A percentile compares a stretch with the other conserved stretches of the same genome.
phyloP scores from a whole-genome alignment of 2,113 vertebrate genomes.

The Colinus virginianus region DNA sequence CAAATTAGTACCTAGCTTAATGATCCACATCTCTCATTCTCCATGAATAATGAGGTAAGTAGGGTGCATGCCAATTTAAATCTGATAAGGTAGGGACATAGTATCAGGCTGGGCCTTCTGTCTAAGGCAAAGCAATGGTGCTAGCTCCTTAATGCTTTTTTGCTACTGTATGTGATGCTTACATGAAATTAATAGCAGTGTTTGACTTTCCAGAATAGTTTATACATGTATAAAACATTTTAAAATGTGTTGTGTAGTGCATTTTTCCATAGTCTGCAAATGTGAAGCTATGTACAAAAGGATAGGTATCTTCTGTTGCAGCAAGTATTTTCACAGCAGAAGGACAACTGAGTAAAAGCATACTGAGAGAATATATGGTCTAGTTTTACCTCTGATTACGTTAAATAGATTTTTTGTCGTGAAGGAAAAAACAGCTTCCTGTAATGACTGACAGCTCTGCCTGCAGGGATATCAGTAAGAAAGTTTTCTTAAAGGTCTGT shows the following conservation, averaged over 20 bases:
- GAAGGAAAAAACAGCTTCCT: neutral
- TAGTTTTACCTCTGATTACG: neutral
- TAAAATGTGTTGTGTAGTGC: neutral
- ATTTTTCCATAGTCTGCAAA: neutral
- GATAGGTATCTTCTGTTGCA: neutral
- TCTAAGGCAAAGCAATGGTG: neutral
- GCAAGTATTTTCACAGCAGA: neutral
- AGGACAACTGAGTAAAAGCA: neutral
- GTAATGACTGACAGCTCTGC: neutral
- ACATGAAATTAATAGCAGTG: neutral
- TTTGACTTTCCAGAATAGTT: neutral
- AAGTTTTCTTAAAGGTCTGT: neutral
- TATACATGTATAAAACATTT: neutral
- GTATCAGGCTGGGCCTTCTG: neutral
- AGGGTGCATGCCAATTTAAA: neutral
- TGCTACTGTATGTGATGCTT: neutral
- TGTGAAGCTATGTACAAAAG: neutral
- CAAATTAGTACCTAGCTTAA: slow-evolving; percentile 37
- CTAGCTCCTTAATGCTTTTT: neutral
- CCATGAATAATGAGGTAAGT: slow-evolving; percentile 35
- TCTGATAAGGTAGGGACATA: neutral
- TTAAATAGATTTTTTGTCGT: neutral
- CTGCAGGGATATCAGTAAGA: neutral
- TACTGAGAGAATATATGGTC: neutral
- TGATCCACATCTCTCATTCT: slow-evolving; percentile 19